Evolutionary conservation across 2,113 vertebrate genomes (phyloP).

Genomic region (Brachyhypopomus occidentalis): DNA sequence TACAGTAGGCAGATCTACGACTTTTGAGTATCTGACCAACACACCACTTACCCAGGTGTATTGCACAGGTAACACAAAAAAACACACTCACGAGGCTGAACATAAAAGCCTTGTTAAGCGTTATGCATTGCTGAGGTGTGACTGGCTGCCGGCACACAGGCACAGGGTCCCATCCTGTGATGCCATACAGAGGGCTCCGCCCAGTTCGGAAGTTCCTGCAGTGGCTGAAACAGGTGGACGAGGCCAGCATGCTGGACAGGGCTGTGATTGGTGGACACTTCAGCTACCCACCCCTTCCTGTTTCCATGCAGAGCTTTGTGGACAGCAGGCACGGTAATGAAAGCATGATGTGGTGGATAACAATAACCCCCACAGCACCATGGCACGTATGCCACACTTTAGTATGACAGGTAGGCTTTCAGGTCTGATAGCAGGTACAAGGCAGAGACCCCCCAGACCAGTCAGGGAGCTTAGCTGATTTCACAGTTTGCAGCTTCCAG

Average conservation of each 20-base stretch:
- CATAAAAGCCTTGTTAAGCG: neutral
- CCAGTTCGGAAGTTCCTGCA: conserved; percentile 64
- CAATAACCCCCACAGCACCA: no score
- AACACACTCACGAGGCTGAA: neutral
- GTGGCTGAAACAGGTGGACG: conserved; percentile 69
- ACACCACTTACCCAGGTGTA: conserved; percentile 63
- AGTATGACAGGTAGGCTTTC: no score
- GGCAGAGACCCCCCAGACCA: neutral
- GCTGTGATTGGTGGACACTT: conserved; percentile 74
- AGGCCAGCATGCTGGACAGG: conserved; percentile 62
- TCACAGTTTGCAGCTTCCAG: neutral
- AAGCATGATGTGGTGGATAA: no score
- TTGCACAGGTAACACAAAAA: conserved; percentile 58
- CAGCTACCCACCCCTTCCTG: conserved; percentile 66
- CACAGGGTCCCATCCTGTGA: conserved; percentile 65
- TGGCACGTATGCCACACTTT: no score
- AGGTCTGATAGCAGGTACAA: no score
- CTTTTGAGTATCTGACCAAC: conserved; percentile 67
- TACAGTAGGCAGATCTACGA: conserved; percentile 25
- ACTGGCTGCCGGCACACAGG: conserved; percentile 31
- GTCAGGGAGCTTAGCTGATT: neutral
- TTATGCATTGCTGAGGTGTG: neutral
- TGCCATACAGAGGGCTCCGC: conserved; percentile 67
- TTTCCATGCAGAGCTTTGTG: conserved; percentile 70
- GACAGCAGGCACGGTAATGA: conserved; percentile 62